Conservation (phyloP, 2,888 invertebrate species). For the Yponomeuta malinellus region DNA sequence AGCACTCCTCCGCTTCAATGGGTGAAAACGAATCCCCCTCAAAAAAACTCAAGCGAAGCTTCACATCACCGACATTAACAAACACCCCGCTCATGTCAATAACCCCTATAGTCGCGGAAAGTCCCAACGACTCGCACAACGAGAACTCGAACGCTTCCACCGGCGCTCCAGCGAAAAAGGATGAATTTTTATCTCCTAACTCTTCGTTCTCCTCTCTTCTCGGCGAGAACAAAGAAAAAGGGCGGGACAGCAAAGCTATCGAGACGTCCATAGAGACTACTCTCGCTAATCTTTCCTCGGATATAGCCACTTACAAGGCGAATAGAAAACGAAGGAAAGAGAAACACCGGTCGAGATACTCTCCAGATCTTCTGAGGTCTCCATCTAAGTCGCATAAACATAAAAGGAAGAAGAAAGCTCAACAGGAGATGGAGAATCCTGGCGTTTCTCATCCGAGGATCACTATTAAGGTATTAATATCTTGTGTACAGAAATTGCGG, state of each 20-base stretch:
- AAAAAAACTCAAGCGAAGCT: constrained; percentile 66
- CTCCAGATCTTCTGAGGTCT: constrained; percentile 79
- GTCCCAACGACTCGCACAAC: constrained; percentile 68
- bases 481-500: neutral
- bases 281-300: constrained; percentile 63
- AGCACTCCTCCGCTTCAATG: constrained; percentile 39
- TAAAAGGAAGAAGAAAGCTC: constrained; percentile 84
- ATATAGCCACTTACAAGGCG: constrained; percentile 74
- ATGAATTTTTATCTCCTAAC: constrained; percentile 51
- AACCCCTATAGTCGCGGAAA: constrained; percentile 69
- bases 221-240: constrained; percentile 45
- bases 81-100: constrained; percentile 73
- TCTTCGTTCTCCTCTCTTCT: constrained; percentile 69
- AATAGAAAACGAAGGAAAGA: constrained; percentile 83
- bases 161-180: constrained; percentile 41
- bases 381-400: constrained; percentile 86
- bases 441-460: constrained; percentile 82
- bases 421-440: constrained; percentile 78
- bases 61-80: constrained; percentile 66
- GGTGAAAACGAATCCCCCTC: constrained; percentile 39
- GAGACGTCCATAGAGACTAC: constrained; percentile 68
- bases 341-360: constrained; percentile 84
- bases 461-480: constrained; percentile 81
- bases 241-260: constrained; percentile 61
- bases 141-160: constrained; percentile 67